Percentiles rank a stretch among this genome's conserved stretches.
phyloP scores from a whole-genome alignment of 2,888 invertebrate genomes.

The Apodemia duryi region DNA sequence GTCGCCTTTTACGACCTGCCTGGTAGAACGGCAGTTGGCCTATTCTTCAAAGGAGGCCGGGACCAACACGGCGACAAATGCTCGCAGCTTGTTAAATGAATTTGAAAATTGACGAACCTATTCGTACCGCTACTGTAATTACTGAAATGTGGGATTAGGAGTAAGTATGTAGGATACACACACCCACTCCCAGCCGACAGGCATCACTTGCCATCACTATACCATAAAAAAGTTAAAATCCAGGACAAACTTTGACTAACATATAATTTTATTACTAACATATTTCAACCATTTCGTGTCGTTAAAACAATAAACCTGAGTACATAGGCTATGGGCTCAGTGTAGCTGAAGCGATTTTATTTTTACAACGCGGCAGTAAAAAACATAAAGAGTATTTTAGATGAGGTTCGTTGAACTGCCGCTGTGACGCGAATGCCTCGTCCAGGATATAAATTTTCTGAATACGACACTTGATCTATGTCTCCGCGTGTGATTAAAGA shows the following conservation, averaged over 20 bases:
- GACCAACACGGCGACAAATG: no score
- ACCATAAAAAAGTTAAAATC: neutral
- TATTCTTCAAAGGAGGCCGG: no score
- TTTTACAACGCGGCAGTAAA: slow-evolving; percentile 42
- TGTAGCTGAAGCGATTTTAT: slow-evolving; percentile 37
- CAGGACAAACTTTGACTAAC: neutral
- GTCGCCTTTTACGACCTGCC: no score
- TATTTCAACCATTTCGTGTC: slow-evolving; percentile 11
- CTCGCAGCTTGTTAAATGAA: no score
- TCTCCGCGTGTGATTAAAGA: slow-evolving; percentile 3
- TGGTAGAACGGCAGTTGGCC: no score
- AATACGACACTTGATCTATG: slow-evolving; percentile 14
- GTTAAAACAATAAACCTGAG: slow-evolving; percentile 13
- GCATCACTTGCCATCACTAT: neutral
- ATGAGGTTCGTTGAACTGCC: slow-evolving; percentile 35
- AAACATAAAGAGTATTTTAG: slow-evolving; percentile 35
- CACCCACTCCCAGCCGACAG: no score
- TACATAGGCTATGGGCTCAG: slow-evolving; percentile 26
- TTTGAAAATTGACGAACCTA: no score
- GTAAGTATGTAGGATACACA: no score
- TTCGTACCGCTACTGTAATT: no score
- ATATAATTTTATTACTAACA: slow-evolving; percentile 11
- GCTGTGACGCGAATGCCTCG: neutral
- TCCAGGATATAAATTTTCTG: slow-evolving; percentile 8
- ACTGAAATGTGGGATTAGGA: no score